Base-by-base conservation (phyloP, 2,797 vertebrate species). In the Jordanella pulchra region DNA sequence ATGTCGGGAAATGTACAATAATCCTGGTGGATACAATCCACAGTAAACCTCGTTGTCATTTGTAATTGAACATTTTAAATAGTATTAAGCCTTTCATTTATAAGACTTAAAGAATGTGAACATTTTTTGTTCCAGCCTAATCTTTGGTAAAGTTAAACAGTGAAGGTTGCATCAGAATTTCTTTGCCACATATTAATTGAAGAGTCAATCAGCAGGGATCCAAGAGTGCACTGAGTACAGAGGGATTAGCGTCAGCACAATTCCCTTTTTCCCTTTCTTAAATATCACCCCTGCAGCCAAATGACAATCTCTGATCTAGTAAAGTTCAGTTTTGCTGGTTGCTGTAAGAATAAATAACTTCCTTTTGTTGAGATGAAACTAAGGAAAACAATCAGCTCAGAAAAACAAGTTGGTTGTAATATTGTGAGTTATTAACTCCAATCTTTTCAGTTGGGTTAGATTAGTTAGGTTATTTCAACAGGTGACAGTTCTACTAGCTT, bases 181-280 rank as follows among this genome's bases (percentile, higher is more conserved):
- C 72, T n/a, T 13, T 32, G 67, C 74, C 48, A 65, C 53, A 23
- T 84, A 83, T 80, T 87, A 88, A 89, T 84, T 82, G 83, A 85
- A n/a, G 71, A 12, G 69, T 80, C 78, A 44, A 72, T 56, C 82
- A 70, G 78, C 56, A 0, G 75, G 77, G 58, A 61, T 27, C 58
- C 66, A 0, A 3, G 2, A n/a, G 47, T 9, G 74, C 67, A 70
- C 82, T 12, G 80, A 83, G 42, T 44, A n/a, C 71, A 0, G 9
- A 54, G 47, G 76, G 82, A 90, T 90, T 78, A 90, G 81, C 76
- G 87, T 89, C 86, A 82, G 65, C 44, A 63, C 39, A 72, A 15
- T 67, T 15, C 76, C 73, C 48, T 51, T 35, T 66, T 76, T 56
- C 51, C 35, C n/a, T 75, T 51, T 53, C 3, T 71, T 3, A 72